Evolutionary conservation across 1,140 invertebrate genomes (phyloP).

Genomic region (Marisa cornuarietis): DNA sequence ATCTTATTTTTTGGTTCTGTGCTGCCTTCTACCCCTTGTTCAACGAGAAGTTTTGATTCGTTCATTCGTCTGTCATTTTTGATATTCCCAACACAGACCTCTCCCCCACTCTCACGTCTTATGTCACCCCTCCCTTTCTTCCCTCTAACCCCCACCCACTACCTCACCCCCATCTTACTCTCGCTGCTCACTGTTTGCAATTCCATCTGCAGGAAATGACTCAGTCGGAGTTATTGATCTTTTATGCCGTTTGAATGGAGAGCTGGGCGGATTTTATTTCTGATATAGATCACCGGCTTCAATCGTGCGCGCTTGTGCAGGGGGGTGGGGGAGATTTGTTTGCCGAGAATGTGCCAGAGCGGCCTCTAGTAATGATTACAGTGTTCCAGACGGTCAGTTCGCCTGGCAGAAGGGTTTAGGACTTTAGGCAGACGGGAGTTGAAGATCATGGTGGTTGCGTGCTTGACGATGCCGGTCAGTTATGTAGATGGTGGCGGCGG

Average conservation of each 20-base stretch:
- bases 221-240: constrained; percentile 1
- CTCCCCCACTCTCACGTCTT: constrained; percentile 4
- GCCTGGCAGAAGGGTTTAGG: too few species aligned
- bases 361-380: neutral
- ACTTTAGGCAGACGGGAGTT: too few species aligned
- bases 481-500: too few species aligned
- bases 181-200: neutral
- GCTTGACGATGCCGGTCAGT: too few species aligned
- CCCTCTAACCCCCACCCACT: neutral
- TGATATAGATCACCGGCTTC: constrained; percentile 2
- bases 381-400: too few species aligned
- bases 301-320: neutral
- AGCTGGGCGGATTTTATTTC: neutral
- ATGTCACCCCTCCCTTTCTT: constrained; percentile 4
- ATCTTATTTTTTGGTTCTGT: too few species aligned
- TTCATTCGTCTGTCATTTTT: constrained; percentile 1
- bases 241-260: constrained; percentile 7
- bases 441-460: too few species aligned
- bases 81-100: neutral
- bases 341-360: neutral
- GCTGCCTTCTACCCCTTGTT: too few species aligned
- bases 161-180: neutral
- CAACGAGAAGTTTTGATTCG: too few species aligned
- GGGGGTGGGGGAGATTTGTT: neutral
- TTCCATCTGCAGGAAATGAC: constrained; percentile 3